These are phyloP conservation scores for Geodia barretti DNA, from an alignment of 37 sponge, comb jelly and placozoan genomes.

Conservation along the genomic window DNA sequence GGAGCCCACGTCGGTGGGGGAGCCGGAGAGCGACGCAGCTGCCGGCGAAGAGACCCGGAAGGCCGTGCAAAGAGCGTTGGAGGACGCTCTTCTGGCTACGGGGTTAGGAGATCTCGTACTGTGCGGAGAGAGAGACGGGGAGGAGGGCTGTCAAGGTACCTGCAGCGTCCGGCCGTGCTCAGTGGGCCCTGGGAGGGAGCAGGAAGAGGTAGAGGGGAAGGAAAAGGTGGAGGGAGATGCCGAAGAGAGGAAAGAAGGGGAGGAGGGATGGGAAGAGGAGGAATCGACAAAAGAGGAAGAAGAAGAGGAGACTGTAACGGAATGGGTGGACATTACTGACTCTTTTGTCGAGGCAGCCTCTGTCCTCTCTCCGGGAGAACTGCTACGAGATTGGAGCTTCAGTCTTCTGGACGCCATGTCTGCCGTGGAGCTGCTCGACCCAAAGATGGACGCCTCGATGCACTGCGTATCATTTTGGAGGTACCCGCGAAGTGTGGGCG, in stretches of 20 bases:
- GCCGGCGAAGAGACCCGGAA: not conserved
- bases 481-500: slow-evolving; percentile 54
- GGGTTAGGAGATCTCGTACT: not conserved
- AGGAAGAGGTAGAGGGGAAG: too few relatives aligned
- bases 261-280: not conserved
- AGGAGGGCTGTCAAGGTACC: not conserved
- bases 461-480: slow-evolving; percentile 53
- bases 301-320: not conserved
- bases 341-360: slow-evolving; percentile 33
- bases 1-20: not conserved
- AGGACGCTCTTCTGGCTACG: slow-evolving; percentile 43
- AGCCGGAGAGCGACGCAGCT: not conserved
- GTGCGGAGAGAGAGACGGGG: not conserved
- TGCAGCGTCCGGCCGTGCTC: too few relatives aligned
- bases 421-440: slow-evolving; percentile 94
- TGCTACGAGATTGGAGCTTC: slow-evolving; percentile 81
- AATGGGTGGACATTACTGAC: slow-evolving; percentile 72
- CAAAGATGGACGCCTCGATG: slow-evolving; percentile 88
- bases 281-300: not conserved
- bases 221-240: not conserved
- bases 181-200: too few relatives aligned
- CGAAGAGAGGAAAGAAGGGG: not conserved
- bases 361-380: slow-evolving; percentile 58
- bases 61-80: slow-evolving; percentile 30
- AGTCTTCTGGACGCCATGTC: slow-evolving; percentile 96